Base-by-base conservation (phyloP, 35 echinoderm and acorn worm genomes). In the Lytechinus pictus region DNA sequence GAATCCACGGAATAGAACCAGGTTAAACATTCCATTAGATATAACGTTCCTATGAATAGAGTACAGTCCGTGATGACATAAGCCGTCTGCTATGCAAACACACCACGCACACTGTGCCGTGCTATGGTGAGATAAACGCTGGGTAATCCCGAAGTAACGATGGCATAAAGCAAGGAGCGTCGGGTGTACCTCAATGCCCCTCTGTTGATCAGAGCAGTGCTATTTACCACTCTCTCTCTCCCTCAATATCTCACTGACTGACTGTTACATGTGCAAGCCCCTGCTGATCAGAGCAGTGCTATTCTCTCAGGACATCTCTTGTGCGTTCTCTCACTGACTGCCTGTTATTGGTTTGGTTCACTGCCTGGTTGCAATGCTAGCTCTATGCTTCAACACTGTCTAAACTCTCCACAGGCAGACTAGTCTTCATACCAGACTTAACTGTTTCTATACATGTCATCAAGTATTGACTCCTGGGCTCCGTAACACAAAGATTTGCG, bases 381-480 rank as follows among this genome's bases (percentile, higher is more conserved):
- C 86, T 54, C 52, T 61, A n/a, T 44, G 90, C 60, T 21, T 95
- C 52, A 54, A 88, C 88, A 54, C 53, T 95, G 60, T 55, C 61
- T 27, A 10, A 72, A 95, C 44, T 95, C 54, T 61, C 86, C 33
- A 6, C 53, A 92, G 27, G 92, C 60, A 29, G 21, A 9, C 53
- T 92, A 88, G 72, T 92, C 54, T 54, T 92, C 28, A 52, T 72
- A 27, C 24, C 21, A 79, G 19, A 79, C 66, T 79, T 6, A 6
- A 24, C 66, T 44, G 33, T 44, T 44, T 44, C 33, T 44, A 44
- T 44, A 44, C 2, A 2, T 44, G 0, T 44, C 33, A 1, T 1
- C 33, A 44, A 44, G 33, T 44, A 44, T 44, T 44, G 33, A 44
- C 33, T 44, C 33, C 2, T n/a, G n/a, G n/a, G n/a, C n/a, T n/a